Percentiles rank a stretch among this genome's conserved stretches.
Evolutionary conservation across 2,113 vertebrate species (phyloP).

Genomic region (Penelope pileata): DNA sequence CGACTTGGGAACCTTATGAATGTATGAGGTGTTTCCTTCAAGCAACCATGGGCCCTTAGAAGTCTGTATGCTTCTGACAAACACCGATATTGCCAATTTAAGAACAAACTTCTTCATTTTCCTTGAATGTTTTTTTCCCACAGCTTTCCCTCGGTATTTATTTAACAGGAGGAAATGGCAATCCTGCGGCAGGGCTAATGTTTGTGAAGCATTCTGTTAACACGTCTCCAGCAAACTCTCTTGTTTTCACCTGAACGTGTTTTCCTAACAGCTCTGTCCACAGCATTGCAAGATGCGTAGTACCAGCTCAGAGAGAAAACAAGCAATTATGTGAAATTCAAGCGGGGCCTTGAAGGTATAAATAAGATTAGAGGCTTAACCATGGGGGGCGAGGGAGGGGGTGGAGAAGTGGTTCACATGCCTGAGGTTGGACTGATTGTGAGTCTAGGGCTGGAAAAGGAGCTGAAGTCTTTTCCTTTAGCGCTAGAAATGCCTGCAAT

Average conservation of each 20-base stretch:
- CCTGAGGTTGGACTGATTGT: neutral
- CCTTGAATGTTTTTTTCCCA: neutral
- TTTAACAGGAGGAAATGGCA: neutral
- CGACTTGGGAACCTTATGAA: neutral
- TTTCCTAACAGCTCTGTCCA: neutral
- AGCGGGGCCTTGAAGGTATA: neutral
- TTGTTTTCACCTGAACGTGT: neutral
- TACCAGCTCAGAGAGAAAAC: slow-evolving; percentile 6
- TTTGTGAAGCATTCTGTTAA: neutral
- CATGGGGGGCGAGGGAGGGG: neutral
- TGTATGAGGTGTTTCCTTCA: neutral
- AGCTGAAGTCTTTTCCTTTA: neutral
- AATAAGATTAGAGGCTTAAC: slow-evolving; percentile 50
- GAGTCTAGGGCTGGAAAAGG: neutral
- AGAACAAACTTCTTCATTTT: neutral
- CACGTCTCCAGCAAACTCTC: neutral
- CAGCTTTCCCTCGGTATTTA: neutral
- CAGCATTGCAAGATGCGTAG: neutral
- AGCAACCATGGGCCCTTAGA: neutral
- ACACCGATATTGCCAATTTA: neutral
- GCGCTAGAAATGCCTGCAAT: neutral
- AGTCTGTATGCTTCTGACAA: neutral
- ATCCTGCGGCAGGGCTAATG: neutral
- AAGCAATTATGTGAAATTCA: neutral
- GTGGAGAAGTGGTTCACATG: neutral